These are phyloP conservation scores for Valencia hispanica DNA, from an alignment of 2,797 vertebrate genomes.

Conservation along the genomic window DNA sequence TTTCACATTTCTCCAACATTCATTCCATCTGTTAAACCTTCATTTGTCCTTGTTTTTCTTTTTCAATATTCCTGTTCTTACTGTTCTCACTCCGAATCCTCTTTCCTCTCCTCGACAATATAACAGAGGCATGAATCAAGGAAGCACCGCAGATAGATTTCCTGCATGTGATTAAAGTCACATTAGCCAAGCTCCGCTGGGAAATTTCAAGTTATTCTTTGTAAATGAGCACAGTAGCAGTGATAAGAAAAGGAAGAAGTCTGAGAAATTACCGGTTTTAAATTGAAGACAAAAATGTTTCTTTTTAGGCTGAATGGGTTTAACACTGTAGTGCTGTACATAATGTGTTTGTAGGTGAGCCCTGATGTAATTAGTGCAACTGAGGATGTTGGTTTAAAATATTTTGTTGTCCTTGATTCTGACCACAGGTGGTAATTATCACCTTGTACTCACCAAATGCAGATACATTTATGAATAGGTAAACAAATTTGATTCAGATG, in stretches of 20 bases:
- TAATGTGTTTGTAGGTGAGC: background rate
- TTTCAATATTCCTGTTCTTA: conserved; percentile 8
- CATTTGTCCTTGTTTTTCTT: conserved; percentile 5
- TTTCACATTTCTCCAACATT: conserved; percentile 4
- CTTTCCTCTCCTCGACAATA: conserved; percentile 31
- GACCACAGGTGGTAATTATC: background rate
- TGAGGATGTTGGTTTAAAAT: background rate
- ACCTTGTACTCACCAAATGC: background rate
- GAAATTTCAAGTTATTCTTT: conserved; percentile 59
- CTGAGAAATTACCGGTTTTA: conserved; percentile 24
- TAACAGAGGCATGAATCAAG: conserved; percentile 28
- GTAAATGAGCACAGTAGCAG: conserved; percentile 30
- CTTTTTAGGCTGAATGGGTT: background rate
- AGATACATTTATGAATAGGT: background rate
- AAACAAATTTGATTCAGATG: background rate
- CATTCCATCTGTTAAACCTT: conserved; percentile 25
- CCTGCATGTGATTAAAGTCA: conserved; percentile 68
- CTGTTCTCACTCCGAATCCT: conserved; percentile 17
- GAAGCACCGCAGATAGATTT: conserved; percentile 59
- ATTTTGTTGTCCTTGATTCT: background rate
- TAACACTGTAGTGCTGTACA: background rate
- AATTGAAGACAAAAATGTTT: conserved; percentile 4
- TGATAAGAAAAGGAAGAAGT: conserved; percentile 21
- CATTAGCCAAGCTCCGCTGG: conserved; percentile 62
- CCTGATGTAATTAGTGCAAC: background rate